Conservation (phyloP, 2,888 invertebrate species). For the Sabatieria punctata region DNA sequence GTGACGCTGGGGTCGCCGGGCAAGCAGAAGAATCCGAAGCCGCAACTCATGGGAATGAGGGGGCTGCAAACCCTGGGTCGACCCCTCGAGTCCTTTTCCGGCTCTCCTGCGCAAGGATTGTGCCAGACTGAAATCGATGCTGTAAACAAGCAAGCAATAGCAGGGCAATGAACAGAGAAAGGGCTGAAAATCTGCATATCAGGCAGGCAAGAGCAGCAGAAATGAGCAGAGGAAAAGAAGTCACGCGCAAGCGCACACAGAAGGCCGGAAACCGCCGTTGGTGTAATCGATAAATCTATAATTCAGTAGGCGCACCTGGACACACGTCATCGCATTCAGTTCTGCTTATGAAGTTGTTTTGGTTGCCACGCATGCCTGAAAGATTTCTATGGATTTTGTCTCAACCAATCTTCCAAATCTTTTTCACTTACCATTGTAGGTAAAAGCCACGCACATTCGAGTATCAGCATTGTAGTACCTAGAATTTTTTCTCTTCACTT, state of each 20-base stretch:
- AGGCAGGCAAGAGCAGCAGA: too few relatives aligned
- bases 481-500: slow-evolving; percentile 10
- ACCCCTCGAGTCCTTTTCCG: neutral
- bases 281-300: too few relatives aligned
- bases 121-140: slow-evolving; percentile 5
- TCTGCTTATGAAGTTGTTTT: slow-evolving; percentile 9
- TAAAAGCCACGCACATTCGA: slow-evolving; percentile 26
- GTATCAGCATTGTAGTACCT: slow-evolving; percentile 29
- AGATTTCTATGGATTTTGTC: too few relatives aligned
- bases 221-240: too few relatives aligned
- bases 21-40: neutral
- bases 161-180: too few relatives aligned
- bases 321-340: slow-evolving; percentile 4
- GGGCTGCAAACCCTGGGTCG: neutral
- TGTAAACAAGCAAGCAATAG: too few relatives aligned
- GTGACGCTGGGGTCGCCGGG: neutral
- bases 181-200: too few relatives aligned
- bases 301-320: slow-evolving; percentile 6
- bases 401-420: too few relatives aligned
- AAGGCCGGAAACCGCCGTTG: too few relatives aligned
- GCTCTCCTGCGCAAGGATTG: slow-evolving; percentile 4
- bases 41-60: neutral
- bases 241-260: too few relatives aligned
- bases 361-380: slow-evolving; percentile 9
- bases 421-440: slow-evolving; percentile 28